phyloP scores from a whole-genome alignment of 2,888 invertebrate genomes.

The Dryadula phaetusa region DNA sequence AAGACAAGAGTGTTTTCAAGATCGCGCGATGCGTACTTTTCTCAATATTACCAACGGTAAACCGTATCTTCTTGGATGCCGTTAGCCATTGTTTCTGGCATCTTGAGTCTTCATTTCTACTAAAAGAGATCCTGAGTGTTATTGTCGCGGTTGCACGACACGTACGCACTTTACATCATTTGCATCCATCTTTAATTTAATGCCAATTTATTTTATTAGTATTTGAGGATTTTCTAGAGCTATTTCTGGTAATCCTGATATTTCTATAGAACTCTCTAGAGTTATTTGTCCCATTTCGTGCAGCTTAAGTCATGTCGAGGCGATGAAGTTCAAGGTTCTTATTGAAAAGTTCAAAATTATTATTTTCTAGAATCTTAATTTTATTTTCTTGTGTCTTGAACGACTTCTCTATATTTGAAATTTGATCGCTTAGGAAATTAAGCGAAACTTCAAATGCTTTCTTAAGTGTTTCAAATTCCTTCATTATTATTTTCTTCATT shows the following conservation, averaged over 20 bases:
- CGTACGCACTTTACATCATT: not conserved
- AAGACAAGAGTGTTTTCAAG: not conserved
- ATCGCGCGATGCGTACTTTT: not conserved
- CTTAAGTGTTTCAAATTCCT: not conserved
- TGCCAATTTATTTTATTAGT: not conserved
- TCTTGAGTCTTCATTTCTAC: not conserved
- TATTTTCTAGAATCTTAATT: not conserved
- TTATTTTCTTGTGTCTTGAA: not conserved
- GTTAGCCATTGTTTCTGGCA: not conserved
- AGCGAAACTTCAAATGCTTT: not conserved
- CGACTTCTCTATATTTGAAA: not conserved
- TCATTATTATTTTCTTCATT: not conserved
- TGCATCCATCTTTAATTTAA: not conserved
- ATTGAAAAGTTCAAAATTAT: not conserved
- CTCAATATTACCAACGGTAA: not conserved
- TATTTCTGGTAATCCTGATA: not conserved
- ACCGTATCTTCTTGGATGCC: not conserved
- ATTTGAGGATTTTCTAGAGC: not conserved
- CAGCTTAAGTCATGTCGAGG: not conserved
- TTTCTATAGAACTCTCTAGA: slow-evolving; percentile 1
- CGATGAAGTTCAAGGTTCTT: not conserved
- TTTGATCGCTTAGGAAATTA: not conserved
- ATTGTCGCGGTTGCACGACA: not conserved
- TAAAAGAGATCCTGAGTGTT: not conserved
- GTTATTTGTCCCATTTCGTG: not conserved